Conservation (phyloP, 1,140 invertebrate genomes). For the Adelges cooleyi region DNA sequence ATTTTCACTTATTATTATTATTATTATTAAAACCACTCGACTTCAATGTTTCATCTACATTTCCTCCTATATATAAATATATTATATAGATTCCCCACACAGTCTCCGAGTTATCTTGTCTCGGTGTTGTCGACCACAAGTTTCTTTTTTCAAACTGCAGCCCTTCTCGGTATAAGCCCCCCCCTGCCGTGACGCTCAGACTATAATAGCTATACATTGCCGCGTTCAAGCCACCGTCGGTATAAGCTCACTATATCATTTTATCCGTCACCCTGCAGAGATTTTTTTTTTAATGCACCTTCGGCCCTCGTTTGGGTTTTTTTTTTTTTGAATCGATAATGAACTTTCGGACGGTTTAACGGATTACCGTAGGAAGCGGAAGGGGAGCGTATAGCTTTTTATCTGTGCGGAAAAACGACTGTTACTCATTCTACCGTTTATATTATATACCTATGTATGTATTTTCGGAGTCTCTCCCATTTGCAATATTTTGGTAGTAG, state of each 20-base stretch:
- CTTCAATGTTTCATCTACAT: background rate
- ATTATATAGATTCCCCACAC: background rate
- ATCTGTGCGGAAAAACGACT: background rate
- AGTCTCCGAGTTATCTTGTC: slow-evolving; percentile 22
- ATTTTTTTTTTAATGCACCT: background rate
- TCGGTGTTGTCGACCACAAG: background rate
- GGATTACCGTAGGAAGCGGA: too few species aligned
- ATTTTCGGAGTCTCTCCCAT: too few species aligned
- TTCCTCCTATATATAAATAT: background rate
- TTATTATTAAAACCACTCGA: too few species aligned
- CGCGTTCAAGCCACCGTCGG: background rate
- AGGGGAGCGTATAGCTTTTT: too few species aligned
- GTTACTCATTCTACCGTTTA: background rate
- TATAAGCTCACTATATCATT: slow-evolving; percentile 3
- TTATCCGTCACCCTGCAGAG: background rate
- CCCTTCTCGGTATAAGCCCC: too few species aligned
- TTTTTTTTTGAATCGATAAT: slow-evolving; percentile 6
- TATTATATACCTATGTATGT: too few species aligned
- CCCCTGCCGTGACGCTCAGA: background rate
- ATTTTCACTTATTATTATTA: background rate
- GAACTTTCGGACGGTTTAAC: background rate
- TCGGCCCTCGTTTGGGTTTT: background rate
- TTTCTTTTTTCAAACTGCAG: background rate
- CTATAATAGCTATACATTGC: background rate
- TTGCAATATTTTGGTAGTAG: too few species aligned